Percentiles rank a stretch among this genome's conserved stretches.
These are phyloP conservation scores for Leuciscus idus DNA, from an alignment of 2,113 vertebrate species.

Conservation along the genomic window DNA sequence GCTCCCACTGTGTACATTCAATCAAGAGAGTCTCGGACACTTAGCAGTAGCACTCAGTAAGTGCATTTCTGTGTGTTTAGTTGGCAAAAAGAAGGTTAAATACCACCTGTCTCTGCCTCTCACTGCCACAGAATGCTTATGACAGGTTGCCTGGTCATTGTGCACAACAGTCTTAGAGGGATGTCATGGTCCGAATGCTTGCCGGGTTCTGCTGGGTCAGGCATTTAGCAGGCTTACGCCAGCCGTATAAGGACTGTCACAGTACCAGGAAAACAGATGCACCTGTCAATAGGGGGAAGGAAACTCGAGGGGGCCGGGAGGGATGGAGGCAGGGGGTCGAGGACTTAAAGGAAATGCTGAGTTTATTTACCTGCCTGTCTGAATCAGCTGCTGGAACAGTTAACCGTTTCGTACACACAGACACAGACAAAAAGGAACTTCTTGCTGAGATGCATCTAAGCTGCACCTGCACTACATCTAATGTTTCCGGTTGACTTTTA, in stretches of 20 bases:
- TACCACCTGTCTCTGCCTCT: constrained; percentile 72
- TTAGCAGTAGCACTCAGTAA: constrained; percentile 3
- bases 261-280: constrained; percentile 69
- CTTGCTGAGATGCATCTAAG: neutral
- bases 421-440: constrained; percentile 1
- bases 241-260: constrained; percentile 70
- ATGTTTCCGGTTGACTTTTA: neutral
- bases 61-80: neutral
- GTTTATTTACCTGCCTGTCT: constrained; percentile 67
- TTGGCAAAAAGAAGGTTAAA: constrained; percentile 64
- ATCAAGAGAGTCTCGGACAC: neutral
- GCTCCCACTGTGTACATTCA: constrained; percentile 4
- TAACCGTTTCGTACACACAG: constrained; percentile 43
- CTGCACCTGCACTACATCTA: neutral
- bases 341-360: constrained; percentile 65
- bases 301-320: constrained; percentile 62
- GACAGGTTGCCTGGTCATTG: constrained; percentile 70
- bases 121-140: constrained; percentile 67
- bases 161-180: constrained; percentile 70
- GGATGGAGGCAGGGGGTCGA: constrained; percentile 51
- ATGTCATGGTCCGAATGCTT: constrained; percentile 70
- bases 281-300: constrained; percentile 76
- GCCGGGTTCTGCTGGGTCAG: constrained; percentile 69
- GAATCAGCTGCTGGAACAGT: constrained; percentile 57
- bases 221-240: constrained; percentile 67